Conservation (phyloP, 2,888 invertebrate genomes). For the Agonopterix arenella region DNA sequence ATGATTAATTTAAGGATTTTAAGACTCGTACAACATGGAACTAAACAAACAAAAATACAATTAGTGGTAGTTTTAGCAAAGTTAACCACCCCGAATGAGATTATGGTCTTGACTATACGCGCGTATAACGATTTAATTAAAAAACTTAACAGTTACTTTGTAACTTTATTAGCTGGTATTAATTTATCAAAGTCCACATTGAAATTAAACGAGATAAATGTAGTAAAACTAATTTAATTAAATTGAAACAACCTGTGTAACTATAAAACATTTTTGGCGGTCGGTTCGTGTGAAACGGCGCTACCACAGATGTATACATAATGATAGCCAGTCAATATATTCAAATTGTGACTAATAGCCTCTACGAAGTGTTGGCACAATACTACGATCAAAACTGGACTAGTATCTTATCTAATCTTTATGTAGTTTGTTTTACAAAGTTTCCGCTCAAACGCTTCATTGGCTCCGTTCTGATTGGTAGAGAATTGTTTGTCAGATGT, state of each 20-base stretch:
- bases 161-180: too few relatives aligned
- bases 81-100: too few relatives aligned
- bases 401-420: constrained; percentile 11
- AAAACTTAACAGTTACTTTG: too few relatives aligned
- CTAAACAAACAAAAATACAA: too few relatives aligned
- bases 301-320: constrained; percentile 45
- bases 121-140: too few relatives aligned
- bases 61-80: too few relatives aligned
- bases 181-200: too few relatives aligned
- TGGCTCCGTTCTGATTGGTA: constrained; percentile 22
- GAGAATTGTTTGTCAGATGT: constrained; percentile 32
- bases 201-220: neutral
- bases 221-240: neutral
- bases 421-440: constrained; percentile 14
- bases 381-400: constrained; percentile 21
- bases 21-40: too few relatives aligned
- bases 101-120: too few relatives aligned
- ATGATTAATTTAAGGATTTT: too few relatives aligned
- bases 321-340: constrained; percentile 63
- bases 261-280: constrained; percentile 24
- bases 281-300: constrained; percentile 43
- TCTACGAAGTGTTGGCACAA: constrained; percentile 27
- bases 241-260: constrained; percentile 29
- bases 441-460: constrained; percentile 31
- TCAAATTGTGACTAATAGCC: constrained; percentile 69